phyloP scores from a whole-genome alignment of 2,113 vertebrate genomes.

The Cheirogaleus medius region DNA sequence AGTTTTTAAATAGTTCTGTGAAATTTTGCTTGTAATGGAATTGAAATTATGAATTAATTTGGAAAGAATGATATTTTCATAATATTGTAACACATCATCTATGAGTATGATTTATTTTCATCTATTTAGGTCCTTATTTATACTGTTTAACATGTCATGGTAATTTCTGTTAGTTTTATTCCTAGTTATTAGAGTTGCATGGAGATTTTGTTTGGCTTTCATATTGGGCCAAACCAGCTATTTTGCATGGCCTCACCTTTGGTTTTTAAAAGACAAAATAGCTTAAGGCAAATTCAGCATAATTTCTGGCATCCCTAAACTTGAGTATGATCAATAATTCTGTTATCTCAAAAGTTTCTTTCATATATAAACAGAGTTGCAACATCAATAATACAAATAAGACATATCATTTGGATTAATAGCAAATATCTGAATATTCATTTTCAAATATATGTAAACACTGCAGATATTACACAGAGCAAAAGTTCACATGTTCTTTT shows the following conservation, averaged over 20 bases:
- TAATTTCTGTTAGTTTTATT: not conserved
- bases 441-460: not conserved
- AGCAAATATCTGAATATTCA: not conserved
- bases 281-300: not conserved
- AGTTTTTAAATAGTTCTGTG: not conserved
- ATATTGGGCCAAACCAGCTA: not conserved
- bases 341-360: not conserved
- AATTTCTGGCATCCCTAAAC: not conserved
- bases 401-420: not conserved
- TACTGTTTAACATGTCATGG: not conserved
- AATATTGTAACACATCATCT: not conserved
- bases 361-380: not conserved
- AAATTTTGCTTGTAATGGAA: not conserved
- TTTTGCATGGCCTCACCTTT: not conserved
- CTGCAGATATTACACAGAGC: not conserved
- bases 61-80: not conserved
- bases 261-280: not conserved
- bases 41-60: conserved; percentile 20
- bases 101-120: not conserved
- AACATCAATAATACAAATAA: not conserved
- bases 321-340: not conserved
- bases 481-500: conserved; percentile 1
- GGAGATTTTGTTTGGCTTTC: conserved; percentile 1
- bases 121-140: not conserved
- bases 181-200: not conserved